These are phyloP conservation scores for Periphyllus acericola DNA, from an alignment of 2,888 invertebrate species.

Conservation along the genomic window DNA sequence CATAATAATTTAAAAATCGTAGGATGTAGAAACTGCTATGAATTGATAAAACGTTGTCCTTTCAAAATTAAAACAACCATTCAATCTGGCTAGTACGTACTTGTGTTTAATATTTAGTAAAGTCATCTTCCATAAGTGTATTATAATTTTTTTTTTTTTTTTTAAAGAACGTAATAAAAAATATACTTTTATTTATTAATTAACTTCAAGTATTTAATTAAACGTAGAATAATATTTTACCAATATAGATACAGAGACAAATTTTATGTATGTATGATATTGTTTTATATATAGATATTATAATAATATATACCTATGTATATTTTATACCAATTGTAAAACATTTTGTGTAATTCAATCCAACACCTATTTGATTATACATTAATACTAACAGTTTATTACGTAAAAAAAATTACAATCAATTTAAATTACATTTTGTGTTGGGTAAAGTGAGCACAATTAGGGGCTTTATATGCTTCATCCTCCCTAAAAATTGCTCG, in stretches of 20 bases:
- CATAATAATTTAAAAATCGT: constrained; percentile 19
- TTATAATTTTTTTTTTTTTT: neutral
- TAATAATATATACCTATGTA: neutral
- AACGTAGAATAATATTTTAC: neutral
- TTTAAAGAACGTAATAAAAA: neutral
- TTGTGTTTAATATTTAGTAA: neutral
- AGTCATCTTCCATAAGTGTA: neutral
- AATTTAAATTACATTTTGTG: too few relatives aligned
- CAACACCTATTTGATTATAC: neutral
- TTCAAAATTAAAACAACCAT: neutral
- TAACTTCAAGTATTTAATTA: neutral
- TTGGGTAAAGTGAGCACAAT: too few relatives aligned
- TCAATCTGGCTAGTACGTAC: neutral
- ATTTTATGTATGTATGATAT: too few relatives aligned
- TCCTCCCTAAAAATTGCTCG: too few relatives aligned
- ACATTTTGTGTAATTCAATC: neutral
- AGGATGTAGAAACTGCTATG: constrained; percentile 31
- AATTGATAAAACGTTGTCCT: neutral
- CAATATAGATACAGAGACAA: too few relatives aligned
- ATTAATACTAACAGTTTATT: neutral
- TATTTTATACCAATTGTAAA: too few relatives aligned
- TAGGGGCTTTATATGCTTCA: too few relatives aligned
- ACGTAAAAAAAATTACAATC: neutral
- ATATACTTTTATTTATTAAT: neutral
- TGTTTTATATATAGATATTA: too few relatives aligned